These are phyloP conservation scores for Odocoileus virginianus DNA, from an alignment of 2,113 vertebrate genomes.

Conservation along the genomic window DNA sequence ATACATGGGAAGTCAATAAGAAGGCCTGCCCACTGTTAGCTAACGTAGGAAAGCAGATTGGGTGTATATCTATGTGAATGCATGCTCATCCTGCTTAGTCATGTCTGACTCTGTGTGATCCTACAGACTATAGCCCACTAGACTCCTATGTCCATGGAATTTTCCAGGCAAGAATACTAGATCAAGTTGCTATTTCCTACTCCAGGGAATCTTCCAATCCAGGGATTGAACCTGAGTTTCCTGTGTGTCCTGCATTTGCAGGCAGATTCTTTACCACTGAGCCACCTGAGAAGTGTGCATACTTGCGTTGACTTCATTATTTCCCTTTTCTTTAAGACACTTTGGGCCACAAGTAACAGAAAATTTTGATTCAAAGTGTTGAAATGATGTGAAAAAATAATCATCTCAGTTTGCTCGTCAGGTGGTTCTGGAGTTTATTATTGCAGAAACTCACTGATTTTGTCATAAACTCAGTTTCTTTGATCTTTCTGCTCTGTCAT, in stretches of 20 bases:
- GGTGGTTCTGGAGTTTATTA: background rate
- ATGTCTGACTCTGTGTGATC: background rate
- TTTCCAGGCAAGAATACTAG: background rate
- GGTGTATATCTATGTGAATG: background rate
- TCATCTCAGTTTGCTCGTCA: background rate
- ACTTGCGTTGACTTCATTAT: background rate
- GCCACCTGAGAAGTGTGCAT: background rate
- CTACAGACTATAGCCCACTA: background rate
- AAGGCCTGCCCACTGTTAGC: background rate
- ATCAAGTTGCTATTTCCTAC: background rate
- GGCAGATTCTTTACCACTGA: background rate
- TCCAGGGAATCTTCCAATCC: background rate
- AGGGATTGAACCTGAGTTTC: background rate
- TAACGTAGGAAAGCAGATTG: background rate
- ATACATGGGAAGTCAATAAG: background rate
- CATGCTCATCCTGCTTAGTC: background rate
- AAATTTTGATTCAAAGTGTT: background rate
- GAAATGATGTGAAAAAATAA: background rate
- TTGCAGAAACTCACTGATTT: background rate
- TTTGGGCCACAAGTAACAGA: background rate
- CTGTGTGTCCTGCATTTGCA: background rate
- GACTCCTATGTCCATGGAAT: background rate
- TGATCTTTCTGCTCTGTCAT: background rate
- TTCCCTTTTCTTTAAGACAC: background rate
- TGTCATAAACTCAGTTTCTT: background rate